Conservation (phyloP, 2,888 invertebrate species). For the Altica lythri region DNA sequence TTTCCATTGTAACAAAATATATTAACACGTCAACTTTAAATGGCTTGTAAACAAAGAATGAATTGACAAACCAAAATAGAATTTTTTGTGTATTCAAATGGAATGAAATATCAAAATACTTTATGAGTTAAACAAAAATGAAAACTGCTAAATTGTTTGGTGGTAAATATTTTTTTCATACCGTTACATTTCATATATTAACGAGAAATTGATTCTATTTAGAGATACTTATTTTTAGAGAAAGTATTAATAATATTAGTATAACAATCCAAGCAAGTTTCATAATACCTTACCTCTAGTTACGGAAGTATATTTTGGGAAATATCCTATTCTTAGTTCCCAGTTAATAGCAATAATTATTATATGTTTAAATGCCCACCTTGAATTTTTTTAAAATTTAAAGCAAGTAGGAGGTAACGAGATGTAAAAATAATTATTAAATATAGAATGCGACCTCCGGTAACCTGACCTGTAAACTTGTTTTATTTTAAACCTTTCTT, state of each 20-base stretch:
- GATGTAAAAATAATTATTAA: neutral
- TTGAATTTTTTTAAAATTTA: neutral
- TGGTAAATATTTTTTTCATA: too few species aligned
- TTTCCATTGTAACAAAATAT: too few species aligned
- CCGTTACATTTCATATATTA: neutral
- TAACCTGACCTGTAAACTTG: neutral
- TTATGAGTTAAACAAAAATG: too few species aligned
- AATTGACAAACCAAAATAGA: too few species aligned
- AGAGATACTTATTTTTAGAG: neutral
- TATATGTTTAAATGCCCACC: too few species aligned
- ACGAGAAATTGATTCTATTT: constrained; percentile 1
- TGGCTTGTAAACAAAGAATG: too few species aligned
- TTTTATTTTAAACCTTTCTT: neutral
- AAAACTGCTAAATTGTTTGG: too few species aligned
- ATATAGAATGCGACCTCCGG: neutral
- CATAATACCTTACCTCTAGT: neutral
- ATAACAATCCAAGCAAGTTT: neutral
- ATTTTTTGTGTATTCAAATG: too few species aligned
- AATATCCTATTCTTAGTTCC: neutral
- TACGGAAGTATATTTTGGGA: neutral
- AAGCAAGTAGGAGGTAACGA: neutral
- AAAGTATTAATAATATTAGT: constrained; percentile 4
- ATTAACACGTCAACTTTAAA: too few species aligned
- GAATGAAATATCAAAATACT: too few species aligned
- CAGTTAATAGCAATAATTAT: too few species aligned